phyloP scores from a whole-genome alignment of 1,140 invertebrate genomes.

The Diorhabda sublineata region DNA sequence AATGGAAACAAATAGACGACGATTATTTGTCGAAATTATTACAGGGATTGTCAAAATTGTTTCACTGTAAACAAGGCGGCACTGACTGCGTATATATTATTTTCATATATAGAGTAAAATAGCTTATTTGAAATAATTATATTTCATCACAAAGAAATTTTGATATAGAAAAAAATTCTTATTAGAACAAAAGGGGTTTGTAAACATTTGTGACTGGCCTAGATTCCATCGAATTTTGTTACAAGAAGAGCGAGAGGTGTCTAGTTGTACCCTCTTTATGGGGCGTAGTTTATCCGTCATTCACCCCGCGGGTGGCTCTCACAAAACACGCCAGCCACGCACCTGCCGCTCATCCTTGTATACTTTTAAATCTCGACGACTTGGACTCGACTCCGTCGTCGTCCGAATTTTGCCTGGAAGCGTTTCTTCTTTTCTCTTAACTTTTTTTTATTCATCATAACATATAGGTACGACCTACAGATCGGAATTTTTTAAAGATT shows the following conservation, averaged over 20 bases:
- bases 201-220: background rate
- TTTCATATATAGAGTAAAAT: too few relatives aligned
- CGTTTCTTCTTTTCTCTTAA: constrained; percentile 21
- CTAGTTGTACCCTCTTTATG: constrained; percentile 28
- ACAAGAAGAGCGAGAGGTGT: constrained; percentile 10
- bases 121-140: too few relatives aligned
- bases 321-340: constrained; percentile 27
- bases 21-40: too few relatives aligned
- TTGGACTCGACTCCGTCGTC: constrained; percentile 3
- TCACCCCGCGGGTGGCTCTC: constrained; percentile 30
- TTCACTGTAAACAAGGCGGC: too few relatives aligned
- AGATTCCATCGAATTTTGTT: background rate
- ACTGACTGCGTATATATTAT: too few relatives aligned
- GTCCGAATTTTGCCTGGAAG: constrained; percentile 17
- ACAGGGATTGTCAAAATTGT: too few relatives aligned
- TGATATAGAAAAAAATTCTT: too few relatives aligned
- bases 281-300: constrained; percentile 29
- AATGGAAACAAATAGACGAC: too few relatives aligned
- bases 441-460: constrained; percentile 4
- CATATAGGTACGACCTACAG: background rate
- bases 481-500: background rate
- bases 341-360: constrained; percentile 24
- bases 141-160: too few relatives aligned
- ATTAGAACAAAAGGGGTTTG: too few relatives aligned
- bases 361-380: constrained; percentile 20